phyloP scores from a whole-genome alignment of 2,797 vertebrate species.

The Arrhamphus sclerolepis region DNA sequence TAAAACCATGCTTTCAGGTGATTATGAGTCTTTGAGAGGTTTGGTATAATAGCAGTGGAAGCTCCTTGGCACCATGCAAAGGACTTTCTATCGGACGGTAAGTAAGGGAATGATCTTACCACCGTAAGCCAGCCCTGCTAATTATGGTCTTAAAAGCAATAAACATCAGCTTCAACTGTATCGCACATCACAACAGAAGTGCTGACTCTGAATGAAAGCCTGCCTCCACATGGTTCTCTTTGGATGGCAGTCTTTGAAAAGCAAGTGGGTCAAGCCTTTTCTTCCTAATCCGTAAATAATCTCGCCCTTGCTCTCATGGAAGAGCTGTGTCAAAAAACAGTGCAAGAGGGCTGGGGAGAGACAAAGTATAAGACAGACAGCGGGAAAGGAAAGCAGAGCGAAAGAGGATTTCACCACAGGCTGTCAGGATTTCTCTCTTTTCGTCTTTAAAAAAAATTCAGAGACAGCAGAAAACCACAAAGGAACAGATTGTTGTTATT shows the following conservation, averaged over 20 bases:
- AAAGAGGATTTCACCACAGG: slow-evolving; percentile 38
- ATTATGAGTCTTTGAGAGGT: slow-evolving; percentile 16
- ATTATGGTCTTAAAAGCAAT: slow-evolving; percentile 68
- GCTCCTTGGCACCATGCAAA: not conserved
- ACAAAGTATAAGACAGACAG: slow-evolving; percentile 21
- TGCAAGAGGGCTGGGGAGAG: slow-evolving; percentile 19
- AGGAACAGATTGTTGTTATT: slow-evolving; percentile 24
- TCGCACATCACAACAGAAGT: slow-evolving; percentile 44
- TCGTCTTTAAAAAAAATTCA: slow-evolving; percentile 13
- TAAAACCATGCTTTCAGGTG: not conserved
- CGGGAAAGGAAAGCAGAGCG: not conserved
- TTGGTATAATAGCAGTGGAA: not conserved
- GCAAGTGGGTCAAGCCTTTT: slow-evolving; percentile 80
- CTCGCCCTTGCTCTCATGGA: slow-evolving; percentile 60
- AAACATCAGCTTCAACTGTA: slow-evolving; percentile 62
- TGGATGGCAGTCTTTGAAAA: slow-evolving; percentile 66
- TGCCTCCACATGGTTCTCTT: slow-evolving; percentile 42
- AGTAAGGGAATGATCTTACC: slow-evolving; percentile 50
- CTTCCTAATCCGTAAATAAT: slow-evolving; percentile 77
- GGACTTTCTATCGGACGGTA: slow-evolving; percentile 48
- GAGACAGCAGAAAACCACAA: slow-evolving; percentile 11
- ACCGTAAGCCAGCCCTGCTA: slow-evolving; percentile 55
- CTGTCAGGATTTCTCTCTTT: slow-evolving; percentile 25
- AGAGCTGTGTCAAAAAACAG: slow-evolving; percentile 63
- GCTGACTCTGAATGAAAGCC: slow-evolving; percentile 60